phyloP scores from a whole-genome alignment of 1,140 invertebrate genomes.

The Caenorhabditis remanei region DNA sequence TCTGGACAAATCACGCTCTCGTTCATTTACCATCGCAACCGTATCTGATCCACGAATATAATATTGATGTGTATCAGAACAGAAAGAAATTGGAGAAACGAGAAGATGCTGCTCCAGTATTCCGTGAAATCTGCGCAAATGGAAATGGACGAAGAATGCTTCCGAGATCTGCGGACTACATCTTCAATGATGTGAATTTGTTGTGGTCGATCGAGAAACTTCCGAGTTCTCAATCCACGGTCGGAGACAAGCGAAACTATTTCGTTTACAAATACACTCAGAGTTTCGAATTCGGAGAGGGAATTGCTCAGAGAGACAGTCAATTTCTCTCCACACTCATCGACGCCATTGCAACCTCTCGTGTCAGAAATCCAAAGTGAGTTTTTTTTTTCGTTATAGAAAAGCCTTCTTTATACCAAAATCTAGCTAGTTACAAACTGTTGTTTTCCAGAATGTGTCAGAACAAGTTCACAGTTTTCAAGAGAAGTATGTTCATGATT shows the following conservation, averaged over 20 bases:
- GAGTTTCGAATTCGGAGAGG: neutral
- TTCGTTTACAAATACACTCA: neutral
- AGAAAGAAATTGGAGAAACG: neutral
- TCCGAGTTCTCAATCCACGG: neutral
- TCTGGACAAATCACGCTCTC: neutral
- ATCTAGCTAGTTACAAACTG: neutral
- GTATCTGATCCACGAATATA: neutral
- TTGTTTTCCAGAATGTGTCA: neutral
- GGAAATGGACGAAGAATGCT: neutral
- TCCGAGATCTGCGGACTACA: neutral
- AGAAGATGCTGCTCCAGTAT: neutral
- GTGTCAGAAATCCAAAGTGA: neutral
- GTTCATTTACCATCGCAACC: neutral
- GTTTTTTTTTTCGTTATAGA: no score
- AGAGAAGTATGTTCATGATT: neutral
- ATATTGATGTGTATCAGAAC: neutral
- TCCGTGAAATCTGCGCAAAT: neutral
- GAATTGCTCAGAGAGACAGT: neutral
- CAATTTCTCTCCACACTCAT: neutral
- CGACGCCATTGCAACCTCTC: neutral
- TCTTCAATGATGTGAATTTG: slow-evolving; percentile 55
- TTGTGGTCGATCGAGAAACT: slow-evolving; percentile 9
- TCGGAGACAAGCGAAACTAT: neutral
- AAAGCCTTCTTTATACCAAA: no score
- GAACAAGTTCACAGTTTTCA: neutral